These are phyloP conservation scores for Rhagonycha lutea DNA, from an alignment of 2,888 invertebrate species.

Conservation along the genomic window DNA sequence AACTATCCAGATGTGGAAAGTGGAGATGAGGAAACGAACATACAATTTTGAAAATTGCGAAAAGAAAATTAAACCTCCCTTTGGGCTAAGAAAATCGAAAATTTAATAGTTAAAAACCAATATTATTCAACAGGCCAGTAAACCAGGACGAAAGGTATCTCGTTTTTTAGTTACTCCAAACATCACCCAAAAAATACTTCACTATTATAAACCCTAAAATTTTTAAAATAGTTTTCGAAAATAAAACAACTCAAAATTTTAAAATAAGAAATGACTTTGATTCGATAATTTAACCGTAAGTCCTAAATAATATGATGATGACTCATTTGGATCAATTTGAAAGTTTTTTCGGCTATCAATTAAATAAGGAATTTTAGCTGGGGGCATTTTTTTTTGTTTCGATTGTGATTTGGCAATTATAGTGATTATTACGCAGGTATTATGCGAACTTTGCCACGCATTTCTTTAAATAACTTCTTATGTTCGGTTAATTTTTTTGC, in stretches of 20 bases:
- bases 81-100: no score
- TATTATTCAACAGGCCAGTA: no score
- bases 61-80: no score
- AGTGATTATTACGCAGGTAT: not conserved
- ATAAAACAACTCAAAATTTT: not conserved
- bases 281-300: conserved; percentile 1
- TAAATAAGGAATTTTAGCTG: conserved; percentile 8
- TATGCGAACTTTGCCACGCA: not conserved
- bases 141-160: no score
- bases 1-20: no score
- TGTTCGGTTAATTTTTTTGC: not conserved
- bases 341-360: conserved; percentile 14
- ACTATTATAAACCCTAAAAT: no score
- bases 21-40: no score
- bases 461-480: not conserved
- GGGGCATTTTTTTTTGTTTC: not conserved
- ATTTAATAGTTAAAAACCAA: no score
- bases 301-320: conserved; percentile 2
- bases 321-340: conserved; percentile 15
- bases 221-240: not conserved
- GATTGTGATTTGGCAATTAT: not conserved
- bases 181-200: no score
- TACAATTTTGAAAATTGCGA: no score
- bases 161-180: no score
- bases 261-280: not conserved